These are phyloP conservation scores for Cerastis rubricosa DNA, from an alignment of 2,888 invertebrate species.

Conservation along the genomic window DNA sequence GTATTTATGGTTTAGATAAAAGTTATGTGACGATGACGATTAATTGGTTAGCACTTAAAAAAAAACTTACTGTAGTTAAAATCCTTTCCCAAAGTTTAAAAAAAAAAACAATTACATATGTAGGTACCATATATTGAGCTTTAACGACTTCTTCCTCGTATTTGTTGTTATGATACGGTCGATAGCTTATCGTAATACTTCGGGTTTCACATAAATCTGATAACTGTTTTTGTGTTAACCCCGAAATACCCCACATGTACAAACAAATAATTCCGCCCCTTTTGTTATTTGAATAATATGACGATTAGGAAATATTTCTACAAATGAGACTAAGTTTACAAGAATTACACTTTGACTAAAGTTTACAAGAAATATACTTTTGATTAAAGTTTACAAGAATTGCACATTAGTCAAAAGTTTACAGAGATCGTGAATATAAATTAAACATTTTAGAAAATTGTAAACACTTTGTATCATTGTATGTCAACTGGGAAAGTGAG, in stretches of 20 bases:
- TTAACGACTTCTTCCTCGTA: constrained; percentile 47
- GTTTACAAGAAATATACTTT: constrained; percentile 11
- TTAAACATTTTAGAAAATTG: background rate
- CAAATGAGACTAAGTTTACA: constrained; percentile 5
- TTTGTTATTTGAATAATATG: constrained; percentile 13
- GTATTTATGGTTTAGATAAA: background rate
- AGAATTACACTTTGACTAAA: background rate
- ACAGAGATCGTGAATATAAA: background rate
- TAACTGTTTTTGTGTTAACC: constrained; percentile 47
- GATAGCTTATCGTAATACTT: constrained; percentile 47
- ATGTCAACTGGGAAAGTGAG: too few relatives aligned
- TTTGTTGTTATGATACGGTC: constrained; percentile 50
- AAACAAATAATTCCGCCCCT: constrained; percentile 45
- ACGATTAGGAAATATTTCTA: constrained; percentile 2
- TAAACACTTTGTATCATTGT: too few relatives aligned
- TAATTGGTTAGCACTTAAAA: too few relatives aligned
- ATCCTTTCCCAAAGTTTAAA: background rate
- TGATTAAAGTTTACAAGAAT: constrained; percentile 15
- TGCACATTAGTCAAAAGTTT: background rate
- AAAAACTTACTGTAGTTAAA: background rate
- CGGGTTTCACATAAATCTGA: constrained; percentile 55
- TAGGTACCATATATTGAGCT: constrained; percentile 6
- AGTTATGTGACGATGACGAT: background rate
- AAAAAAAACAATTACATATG: constrained; percentile 8
- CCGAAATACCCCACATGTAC: constrained; percentile 30